These are phyloP conservation scores for Limnephilus rhombicus DNA, from an alignment of 2,888 invertebrate genomes.

Conservation along the genomic window DNA sequence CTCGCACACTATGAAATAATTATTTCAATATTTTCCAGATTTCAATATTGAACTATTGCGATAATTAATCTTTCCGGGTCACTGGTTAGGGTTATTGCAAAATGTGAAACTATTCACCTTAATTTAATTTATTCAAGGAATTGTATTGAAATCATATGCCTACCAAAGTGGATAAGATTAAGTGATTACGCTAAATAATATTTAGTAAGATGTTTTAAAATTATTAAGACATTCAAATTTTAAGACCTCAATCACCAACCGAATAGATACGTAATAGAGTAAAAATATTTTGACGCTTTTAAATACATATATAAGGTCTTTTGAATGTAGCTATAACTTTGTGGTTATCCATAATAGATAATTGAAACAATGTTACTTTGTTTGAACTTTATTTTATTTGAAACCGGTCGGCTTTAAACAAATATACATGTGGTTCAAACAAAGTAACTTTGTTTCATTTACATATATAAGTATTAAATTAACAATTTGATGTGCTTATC, in stretches of 20 bases:
- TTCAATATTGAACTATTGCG: conserved; percentile 25
- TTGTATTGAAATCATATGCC: conserved; percentile 8
- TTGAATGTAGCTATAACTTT: too few species aligned
- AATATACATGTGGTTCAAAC: too few species aligned
- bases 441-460: too few species aligned
- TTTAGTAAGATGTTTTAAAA: not conserved
- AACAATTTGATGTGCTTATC: too few species aligned
- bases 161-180: conserved; percentile 3
- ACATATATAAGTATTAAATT: not conserved
- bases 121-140: conserved; percentile 47
- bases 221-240: not conserved
- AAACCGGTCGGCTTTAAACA: too few species aligned
- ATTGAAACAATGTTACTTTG: too few species aligned
- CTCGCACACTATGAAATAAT: not conserved
- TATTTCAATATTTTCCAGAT: not conserved
- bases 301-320: not conserved
- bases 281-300: not conserved
- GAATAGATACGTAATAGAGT: not conserved
- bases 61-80: conserved; percentile 25
- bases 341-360: too few species aligned
- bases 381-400: too few species aligned
- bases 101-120: conserved; percentile 39
- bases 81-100: conserved; percentile 3
- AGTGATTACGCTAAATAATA: conserved; percentile 1
- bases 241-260: not conserved